A percentile compares a stretch with the other conserved stretches of the same genome.
Conservation (phyloP, 1,140 invertebrate species). For the Cyphomyrmex costatus region DNA sequence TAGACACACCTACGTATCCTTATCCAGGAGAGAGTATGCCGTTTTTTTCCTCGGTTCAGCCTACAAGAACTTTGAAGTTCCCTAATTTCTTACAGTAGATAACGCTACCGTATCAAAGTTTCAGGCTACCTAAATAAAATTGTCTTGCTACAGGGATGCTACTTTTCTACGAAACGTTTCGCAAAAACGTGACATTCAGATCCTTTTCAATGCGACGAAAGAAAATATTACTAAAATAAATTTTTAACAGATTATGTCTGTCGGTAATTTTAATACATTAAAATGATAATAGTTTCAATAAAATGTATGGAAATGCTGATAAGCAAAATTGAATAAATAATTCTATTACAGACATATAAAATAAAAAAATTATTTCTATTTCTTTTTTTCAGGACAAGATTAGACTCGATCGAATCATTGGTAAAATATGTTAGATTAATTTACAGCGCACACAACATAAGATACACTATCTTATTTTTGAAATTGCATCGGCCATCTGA, state of each 20-base stretch:
- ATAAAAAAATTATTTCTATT: not conserved
- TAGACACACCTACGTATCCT: constrained; percentile 36
- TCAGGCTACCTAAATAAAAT: constrained; percentile 16
- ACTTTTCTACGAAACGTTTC: not conserved
- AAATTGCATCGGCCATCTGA: constrained; percentile 1
- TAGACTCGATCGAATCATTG: not conserved
- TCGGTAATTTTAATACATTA: not conserved
- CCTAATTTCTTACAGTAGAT: not conserved
- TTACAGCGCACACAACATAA: not conserved
- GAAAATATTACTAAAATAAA: not conserved
- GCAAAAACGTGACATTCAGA: not conserved
- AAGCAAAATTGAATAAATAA: not conserved
- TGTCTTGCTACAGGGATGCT: not conserved
- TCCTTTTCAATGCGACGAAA: constrained; percentile 29
- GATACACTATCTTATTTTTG: not conserved
- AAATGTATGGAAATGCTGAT: not conserved
- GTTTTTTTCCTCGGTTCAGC: not conserved
- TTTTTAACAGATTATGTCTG: constrained; percentile 4
- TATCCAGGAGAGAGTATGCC: not conserved
- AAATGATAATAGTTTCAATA: not conserved
- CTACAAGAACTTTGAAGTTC: constrained; percentile 40
- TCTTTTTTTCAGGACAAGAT: not conserved
- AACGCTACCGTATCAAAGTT: constrained; percentile 6
- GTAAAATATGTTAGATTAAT: not conserved
- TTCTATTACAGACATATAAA: not conserved